Evolutionary conservation across 2,113 vertebrate genomes (phyloP).

Genomic region (Oostethus manadensis): DNA sequence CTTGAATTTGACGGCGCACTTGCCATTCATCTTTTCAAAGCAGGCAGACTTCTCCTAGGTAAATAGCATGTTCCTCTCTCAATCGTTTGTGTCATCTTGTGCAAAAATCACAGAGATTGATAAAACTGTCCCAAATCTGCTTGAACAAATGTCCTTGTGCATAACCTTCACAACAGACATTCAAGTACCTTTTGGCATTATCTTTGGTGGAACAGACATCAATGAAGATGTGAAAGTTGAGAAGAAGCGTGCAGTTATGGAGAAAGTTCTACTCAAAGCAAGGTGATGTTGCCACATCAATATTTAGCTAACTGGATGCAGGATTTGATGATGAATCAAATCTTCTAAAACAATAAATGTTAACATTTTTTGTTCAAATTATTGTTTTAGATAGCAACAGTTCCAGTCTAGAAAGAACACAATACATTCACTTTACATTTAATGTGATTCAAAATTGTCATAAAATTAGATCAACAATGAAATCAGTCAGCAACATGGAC

Average conservation of each 20-base stretch:
- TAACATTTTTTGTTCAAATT: too few relatives aligned
- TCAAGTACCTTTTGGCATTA: constrained; percentile 81
- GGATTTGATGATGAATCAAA: too few relatives aligned
- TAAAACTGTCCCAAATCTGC: constrained; percentile 7
- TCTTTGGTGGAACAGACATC: constrained; percentile 94
- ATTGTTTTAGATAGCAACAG: too few relatives aligned
- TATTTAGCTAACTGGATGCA: constrained; percentile 1
- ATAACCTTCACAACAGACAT: constrained; percentile 67
- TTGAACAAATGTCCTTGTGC: constrained; percentile 32
- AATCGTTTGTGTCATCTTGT: background rate
- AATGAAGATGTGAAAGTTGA: constrained; percentile 86
- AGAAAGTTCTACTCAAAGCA: constrained; percentile 81
- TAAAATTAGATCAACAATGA: too few relatives aligned
- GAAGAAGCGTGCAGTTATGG: constrained; percentile 81
- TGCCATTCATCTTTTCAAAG: constrained; percentile 88
- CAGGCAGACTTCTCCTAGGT: constrained; percentile 87
- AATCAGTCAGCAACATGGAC: too few relatives aligned
- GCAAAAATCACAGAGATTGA: background rate
- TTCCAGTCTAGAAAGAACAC: too few relatives aligned
- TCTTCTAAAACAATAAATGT: too few relatives aligned
- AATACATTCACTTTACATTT: background rate
- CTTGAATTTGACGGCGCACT: constrained; percentile 74
- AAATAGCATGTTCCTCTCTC: constrained; percentile 14
- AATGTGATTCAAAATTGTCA: too few relatives aligned
- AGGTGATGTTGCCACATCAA: constrained; percentile 69